phyloP scores from a whole-genome alignment of 2,888 invertebrate species.

The Ceriagrion tenellum region DNA sequence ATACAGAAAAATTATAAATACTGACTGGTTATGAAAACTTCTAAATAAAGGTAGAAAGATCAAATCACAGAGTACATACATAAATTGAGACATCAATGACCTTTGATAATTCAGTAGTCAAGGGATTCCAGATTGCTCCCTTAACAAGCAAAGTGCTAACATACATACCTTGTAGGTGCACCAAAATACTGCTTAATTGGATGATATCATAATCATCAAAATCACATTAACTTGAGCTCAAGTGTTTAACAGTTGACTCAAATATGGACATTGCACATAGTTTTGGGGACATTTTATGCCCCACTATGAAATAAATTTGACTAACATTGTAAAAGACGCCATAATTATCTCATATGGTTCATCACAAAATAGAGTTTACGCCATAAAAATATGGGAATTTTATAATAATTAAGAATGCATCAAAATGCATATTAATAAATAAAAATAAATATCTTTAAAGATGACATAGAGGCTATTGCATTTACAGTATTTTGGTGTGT shows the following conservation, averaged over 20 bases:
- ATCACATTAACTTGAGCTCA: background rate
- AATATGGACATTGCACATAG: background rate
- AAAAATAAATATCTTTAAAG: background rate
- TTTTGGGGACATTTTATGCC: conserved; percentile 21
- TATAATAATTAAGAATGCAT: background rate
- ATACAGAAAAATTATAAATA: background rate
- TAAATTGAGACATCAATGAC: background rate
- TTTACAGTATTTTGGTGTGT: conserved; percentile 6
- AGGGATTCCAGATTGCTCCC: background rate
- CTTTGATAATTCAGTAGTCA: background rate
- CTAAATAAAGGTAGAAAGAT: background rate
- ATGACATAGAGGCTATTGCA: background rate
- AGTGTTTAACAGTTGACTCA: background rate
- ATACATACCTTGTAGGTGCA: background rate
- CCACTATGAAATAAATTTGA: background rate
- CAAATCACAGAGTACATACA: background rate
- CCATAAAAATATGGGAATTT: background rate
- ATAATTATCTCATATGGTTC: background rate
- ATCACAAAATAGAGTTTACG: background rate
- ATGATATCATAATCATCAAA: background rate
- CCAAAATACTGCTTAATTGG: background rate
- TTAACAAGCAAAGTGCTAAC: background rate
- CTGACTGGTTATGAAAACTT: background rate
- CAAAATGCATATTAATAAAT: background rate
- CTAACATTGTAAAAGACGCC: background rate